Evolutionary conservation across 1,140 invertebrate species (phyloP).

Genomic region (Geopemphigus sp.): DNA sequence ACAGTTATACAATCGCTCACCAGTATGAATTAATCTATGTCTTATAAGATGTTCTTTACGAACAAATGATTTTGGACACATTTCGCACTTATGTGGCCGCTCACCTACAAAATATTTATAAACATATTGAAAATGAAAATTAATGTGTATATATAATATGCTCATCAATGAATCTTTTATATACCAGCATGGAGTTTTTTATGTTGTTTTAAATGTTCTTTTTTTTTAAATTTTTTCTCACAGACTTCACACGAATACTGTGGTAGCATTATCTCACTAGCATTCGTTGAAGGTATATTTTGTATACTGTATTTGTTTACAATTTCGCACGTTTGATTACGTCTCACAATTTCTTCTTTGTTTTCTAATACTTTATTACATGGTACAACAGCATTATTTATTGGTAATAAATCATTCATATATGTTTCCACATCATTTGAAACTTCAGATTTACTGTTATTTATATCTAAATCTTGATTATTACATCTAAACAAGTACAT

Average conservation of each 20-base stretch:
- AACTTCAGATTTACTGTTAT: slow-evolving; percentile 17
- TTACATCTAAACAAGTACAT: slow-evolving; percentile 11
- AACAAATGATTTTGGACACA: slow-evolving; percentile 71
- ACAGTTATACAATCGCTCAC: slow-evolving; percentile 71
- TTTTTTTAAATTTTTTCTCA: slow-evolving; percentile 62
- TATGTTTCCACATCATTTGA: background rate
- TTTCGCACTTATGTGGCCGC: slow-evolving; percentile 67
- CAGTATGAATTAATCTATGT: slow-evolving; percentile 72
- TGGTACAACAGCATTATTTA: slow-evolving; percentile 9
- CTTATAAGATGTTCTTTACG: slow-evolving; percentile 70
- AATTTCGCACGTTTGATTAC: slow-evolving; percentile 41
- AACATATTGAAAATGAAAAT: too few relatives aligned
- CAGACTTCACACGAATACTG: slow-evolving; percentile 60
- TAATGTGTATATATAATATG: too few relatives aligned
- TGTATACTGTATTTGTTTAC: slow-evolving; percentile 7
- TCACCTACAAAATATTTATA: slow-evolving; percentile 60
- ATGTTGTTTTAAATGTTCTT: slow-evolving; percentile 65
- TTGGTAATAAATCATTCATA: slow-evolving; percentile 33
- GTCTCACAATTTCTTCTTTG: slow-evolving; percentile 52
- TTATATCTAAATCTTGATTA: slow-evolving; percentile 29
- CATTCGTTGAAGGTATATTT: background rate
- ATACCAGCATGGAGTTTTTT: slow-evolving; percentile 66
- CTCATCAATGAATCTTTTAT: background rate
- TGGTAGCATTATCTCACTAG: slow-evolving; percentile 19
- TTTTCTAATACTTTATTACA: slow-evolving; percentile 53